Base-by-base conservation (phyloP, 2,888 invertebrate species). In the Mesorhabditis sp. region DNA sequence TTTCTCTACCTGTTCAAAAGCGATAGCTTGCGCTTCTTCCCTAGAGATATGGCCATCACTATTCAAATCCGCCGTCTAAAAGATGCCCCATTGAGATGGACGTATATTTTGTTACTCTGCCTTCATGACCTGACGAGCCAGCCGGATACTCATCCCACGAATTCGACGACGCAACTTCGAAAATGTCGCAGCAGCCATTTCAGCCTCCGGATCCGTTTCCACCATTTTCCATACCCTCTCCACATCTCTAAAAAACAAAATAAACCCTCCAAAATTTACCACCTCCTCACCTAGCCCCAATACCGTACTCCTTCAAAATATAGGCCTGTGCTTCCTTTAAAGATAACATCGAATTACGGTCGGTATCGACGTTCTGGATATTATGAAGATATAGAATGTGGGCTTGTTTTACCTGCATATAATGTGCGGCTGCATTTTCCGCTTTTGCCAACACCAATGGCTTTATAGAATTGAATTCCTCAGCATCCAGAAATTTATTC, bases 51-150 rank as follows among this genome's bases (percentile, higher is more conserved):
- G 83, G 2, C 83, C 83, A 66, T 83, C 83, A 44, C 79, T 79
- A 67, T 83, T 81, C 13, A 72, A 43, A 65, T 83, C 83, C 3
- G 80, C 81, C 5, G 72, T 80, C 80, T 80, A 68, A 67, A 70
- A 65, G 10, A 5, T 3, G n/a, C 7, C n/a, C 58, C 10, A n/a
- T 13, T 50, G 58, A 50, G 58, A 50, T 50, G 7, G 58, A 50
- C 10, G 58, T 10, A 50, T 13, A 50, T 50, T 10, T 10, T 50
- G 58, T 10, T n/a, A 7, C 13, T 63, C 45, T n/a, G 82, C 82
- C 78, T 83, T 84, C 83, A 84, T 84, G 66, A 83, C 79, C 71
- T 84, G 84, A 67, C 83, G 66, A 4, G 84, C 84, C 70, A 84
- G 68, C 42, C 84, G 72, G 67, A 84, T 84, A 61, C 80, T 83